phyloP scores from a whole-genome alignment of 2,797 vertebrate genomes.

The Coccyzus lansbergi region DNA sequence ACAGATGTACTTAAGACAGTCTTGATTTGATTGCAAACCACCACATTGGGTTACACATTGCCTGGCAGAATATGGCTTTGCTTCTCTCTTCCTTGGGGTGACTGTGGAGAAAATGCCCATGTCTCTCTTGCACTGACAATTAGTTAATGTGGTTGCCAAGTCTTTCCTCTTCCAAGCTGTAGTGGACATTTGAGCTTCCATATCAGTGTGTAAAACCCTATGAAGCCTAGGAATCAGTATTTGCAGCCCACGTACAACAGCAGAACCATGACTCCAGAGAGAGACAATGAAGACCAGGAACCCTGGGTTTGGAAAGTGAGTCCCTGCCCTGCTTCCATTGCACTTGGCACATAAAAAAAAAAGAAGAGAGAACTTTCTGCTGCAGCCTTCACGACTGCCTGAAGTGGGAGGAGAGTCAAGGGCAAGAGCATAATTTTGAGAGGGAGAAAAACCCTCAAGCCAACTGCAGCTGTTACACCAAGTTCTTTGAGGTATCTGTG shows the following conservation, averaged over 20 bases:
- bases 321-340: neutral
- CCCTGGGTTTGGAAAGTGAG: neutral
- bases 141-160: rapidly evolving
- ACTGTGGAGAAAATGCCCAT: neutral
- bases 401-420: neutral
- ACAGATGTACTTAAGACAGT: neutral
- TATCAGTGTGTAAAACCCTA: neutral
- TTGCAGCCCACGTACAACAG: neutral
- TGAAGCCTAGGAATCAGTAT: neutral
- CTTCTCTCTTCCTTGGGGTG: neutral
- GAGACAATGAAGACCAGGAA: neutral
- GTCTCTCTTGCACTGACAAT: neutral
- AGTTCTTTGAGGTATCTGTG: neutral
- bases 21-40: neutral
- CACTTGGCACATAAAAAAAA: neutral
- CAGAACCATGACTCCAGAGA: neutral
- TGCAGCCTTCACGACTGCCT: neutral
- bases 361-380: neutral
- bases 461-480: neutral
- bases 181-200: neutral
- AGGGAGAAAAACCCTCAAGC: neutral
- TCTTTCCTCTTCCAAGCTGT: neutral
- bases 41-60: neutral
- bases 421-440: neutral
- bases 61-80: neutral